Base-by-base conservation (phyloP, 2,113 vertebrate genomes). In the Bufo bufo region DNA sequence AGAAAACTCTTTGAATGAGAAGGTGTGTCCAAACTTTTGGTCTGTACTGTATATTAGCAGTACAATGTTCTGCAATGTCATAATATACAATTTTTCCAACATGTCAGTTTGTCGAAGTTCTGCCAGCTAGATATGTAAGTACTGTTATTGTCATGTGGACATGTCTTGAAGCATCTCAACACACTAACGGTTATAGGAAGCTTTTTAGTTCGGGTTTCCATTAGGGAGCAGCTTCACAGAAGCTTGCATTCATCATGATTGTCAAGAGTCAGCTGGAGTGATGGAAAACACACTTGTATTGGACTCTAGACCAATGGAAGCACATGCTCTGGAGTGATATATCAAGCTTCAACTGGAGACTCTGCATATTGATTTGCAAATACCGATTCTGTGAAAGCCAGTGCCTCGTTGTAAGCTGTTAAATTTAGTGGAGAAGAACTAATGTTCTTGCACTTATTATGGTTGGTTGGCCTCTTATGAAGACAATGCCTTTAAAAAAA, bases 51-150 rank as follows among this genome's bases (percentile, higher is more conserved):
- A 74, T 50, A 20, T 20, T 49, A 10, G 45, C 7, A 75, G 47
- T 20, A 4, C 3, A 50, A 50, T 49, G 17, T 2, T 43, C 72
- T 17, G 50, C 17, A 75, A 16, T 75, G 16, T 75, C 17, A 11
- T 75, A 75, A 20, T 17, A 19, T 19, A 10, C 45, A 45, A 50
- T 47, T 50, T 50, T 49, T 50, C 69, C 72, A 50, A 75, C 2
- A 75, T 75, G 47, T 75, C 71, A 74, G 71, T 49, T 74, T 74
- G 71, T 74, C 45, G 50, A 49, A 75, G 49, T 75, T 20, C 16
- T 75, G 9, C 47, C 17, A 50, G 72, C 17, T 49, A 11, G 47
- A 20, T 45, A 16, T 50, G 45, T 50, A 75, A 19, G 47, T 20
- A 17, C 6, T 49, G 17, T 49, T 75, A 50, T 20, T 75, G 45